Conservation (phyloP, 1,140 invertebrate species). For the Lutraria rhynchaena region DNA sequence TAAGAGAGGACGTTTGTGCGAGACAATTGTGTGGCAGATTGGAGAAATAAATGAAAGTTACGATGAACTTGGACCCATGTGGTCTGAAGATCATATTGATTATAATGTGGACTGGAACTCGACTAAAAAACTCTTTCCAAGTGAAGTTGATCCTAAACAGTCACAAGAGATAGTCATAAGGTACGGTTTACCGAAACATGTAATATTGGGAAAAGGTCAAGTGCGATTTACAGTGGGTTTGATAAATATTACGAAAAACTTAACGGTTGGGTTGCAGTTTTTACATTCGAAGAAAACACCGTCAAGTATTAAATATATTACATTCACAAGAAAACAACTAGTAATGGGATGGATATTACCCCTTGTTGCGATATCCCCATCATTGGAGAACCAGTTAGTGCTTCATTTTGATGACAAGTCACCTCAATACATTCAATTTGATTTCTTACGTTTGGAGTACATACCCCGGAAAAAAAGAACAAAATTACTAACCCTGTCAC, state of each 20-base stretch:
- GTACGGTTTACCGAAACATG: neutral
- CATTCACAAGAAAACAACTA: neutral
- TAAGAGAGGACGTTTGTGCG: conserved; percentile 3
- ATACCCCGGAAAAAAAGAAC: neutral
- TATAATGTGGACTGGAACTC: no score
- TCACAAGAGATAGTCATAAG: neutral
- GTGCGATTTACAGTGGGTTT: conserved; percentile 21
- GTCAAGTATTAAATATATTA: conserved; percentile 7
- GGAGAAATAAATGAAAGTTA: conserved; percentile 45
- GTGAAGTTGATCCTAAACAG: neutral
- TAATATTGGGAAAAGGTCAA: neutral
- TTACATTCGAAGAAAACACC: neutral
- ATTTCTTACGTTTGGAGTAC: conserved; percentile 9
- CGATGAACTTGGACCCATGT: conserved; percentile 23
- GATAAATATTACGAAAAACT: neutral
- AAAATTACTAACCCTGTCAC: neutral
- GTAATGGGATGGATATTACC: conserved; percentile 15
- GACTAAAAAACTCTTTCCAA: no score
- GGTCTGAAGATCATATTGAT: neutral
- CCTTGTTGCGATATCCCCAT: neutral
- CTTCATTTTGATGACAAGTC: conserved; percentile 14
- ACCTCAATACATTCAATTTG: neutral
- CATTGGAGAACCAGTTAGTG: neutral
- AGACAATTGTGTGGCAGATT: conserved; percentile 49
- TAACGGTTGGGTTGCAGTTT: conserved; percentile 21